Conservation (phyloP, 2,888 invertebrate species). For the Drosophila neoperkinsi region DNA sequence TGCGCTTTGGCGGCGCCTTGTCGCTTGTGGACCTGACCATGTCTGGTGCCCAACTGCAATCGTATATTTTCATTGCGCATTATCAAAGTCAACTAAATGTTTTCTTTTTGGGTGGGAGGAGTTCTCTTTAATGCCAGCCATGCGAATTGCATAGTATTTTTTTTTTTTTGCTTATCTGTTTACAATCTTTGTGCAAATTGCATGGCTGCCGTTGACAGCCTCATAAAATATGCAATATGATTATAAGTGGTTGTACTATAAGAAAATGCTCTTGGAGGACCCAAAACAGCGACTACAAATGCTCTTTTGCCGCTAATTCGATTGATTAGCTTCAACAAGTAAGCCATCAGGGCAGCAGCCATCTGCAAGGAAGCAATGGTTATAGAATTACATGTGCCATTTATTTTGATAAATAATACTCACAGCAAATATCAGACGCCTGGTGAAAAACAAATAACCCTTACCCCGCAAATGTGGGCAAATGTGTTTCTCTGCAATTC, state of each 20-base stretch:
- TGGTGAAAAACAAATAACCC: slow-evolving; percentile 87
- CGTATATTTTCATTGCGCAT: slow-evolving; percentile 1
- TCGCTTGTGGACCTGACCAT: slow-evolving; percentile 63
- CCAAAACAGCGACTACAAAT: slow-evolving; percentile 68
- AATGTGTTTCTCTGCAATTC: slow-evolving; percentile 85
- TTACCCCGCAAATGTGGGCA: slow-evolving; percentile 87
- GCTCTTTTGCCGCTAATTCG: slow-evolving; percentile 74
- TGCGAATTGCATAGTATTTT: slow-evolving; percentile 29
- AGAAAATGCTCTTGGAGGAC: slow-evolving; percentile 66
- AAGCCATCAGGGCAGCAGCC: slow-evolving; percentile 88
- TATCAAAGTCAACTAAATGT: slow-evolving; percentile 12
- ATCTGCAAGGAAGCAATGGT: slow-evolving; percentile 82
- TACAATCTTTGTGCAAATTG: slow-evolving; percentile 66
- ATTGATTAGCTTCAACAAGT: slow-evolving; percentile 87
- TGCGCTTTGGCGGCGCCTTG: slow-evolving; percentile 37
- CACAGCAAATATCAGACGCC: slow-evolving; percentile 87
- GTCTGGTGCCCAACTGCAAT: slow-evolving; percentile 43
- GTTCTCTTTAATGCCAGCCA: slow-evolving; percentile 30
- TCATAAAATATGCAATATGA: slow-evolving; percentile 34
- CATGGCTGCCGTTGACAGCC: slow-evolving; percentile 17
- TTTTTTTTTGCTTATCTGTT: slow-evolving; percentile 51
- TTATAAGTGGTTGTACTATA: slow-evolving; percentile 29
- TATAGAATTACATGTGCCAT: too few species aligned
- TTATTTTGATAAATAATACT: slow-evolving; percentile 37
- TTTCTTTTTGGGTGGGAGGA: background rate